Evolutionary conservation across 2,888 invertebrate genomes (phyloP), one percentile per base, ranked within the genome.

Genomic region (Dicycla oo): DNA sequence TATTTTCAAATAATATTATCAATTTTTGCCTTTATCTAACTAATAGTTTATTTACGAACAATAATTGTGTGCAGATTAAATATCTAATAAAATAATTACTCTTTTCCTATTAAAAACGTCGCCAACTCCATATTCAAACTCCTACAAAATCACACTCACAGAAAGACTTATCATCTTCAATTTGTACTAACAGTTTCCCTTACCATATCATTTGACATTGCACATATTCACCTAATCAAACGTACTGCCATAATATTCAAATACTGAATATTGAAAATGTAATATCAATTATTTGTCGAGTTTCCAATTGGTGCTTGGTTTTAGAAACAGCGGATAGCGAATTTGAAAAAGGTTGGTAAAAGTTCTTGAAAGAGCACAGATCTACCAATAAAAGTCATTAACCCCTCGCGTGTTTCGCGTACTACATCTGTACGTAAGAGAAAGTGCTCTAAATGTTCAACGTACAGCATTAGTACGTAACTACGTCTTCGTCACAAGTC

Each of bases 211-310:
- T 54, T 54, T 20, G 34, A 38, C 13, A 49, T 20, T 34, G 2
- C 26, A 38, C 11, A 38, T 34, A 54, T 45, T 15, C 30, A 75
- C 18, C 13, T 26, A 45, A 51, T 73, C 38, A 65, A 61, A 51
- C n/a, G 56, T 30, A 20, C 49, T 40, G 38, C 49, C 26, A 34
- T 11, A 57, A 26, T 11, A 53, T 66, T 53, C 45, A 57, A 20
- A 54, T 45, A 11, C 13, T 56, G 26, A 67, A 78, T 62, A 79
- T 79, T 75, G 75, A 67, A 75, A 78, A 64, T 64, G 47, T 74
- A 56, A 70, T 72, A 75, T 65, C 68, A 75, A 75, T 79, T 71
- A 79, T 71, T 75, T 71, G 57, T 38, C 61, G 47, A 58, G 13
- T 34, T 23, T 71, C 23, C 23, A 23, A 30, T 53, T 23, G 30